A percentile compares a stretch with the other conserved stretches of the same genome.
phyloP scores from a whole-genome alignment of 2,888 invertebrate genomes.

The Anorthoa munda region DNA sequence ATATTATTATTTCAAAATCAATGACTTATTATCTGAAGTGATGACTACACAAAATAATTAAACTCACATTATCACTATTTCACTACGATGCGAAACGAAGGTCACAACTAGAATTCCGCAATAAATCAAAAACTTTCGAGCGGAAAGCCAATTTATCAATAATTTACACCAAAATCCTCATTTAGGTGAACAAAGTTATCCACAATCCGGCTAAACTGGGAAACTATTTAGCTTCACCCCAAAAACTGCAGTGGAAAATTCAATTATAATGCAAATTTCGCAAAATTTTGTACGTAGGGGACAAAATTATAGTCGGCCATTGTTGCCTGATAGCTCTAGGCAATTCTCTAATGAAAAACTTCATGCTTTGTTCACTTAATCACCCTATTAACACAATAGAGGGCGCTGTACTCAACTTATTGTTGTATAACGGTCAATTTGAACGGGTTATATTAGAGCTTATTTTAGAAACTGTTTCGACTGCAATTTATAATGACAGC shows the following conservation, averaged over 20 bases:
- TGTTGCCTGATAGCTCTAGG: slow-evolving; percentile 58
- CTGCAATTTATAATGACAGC: not conserved
- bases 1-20: too few species aligned
- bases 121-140: slow-evolving; percentile 23
- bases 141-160: slow-evolving; percentile 23
- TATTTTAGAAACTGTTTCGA: slow-evolving; percentile 19
- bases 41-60: not conserved
- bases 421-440: slow-evolving; percentile 54
- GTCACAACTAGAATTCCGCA: slow-evolving; percentile 18
- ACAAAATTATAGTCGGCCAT: slow-evolving; percentile 52
- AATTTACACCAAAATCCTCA: slow-evolving; percentile 27
- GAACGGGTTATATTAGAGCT: slow-evolving; percentile 19
- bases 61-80: not conserved
- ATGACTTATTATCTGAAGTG: too few species aligned
- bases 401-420: slow-evolving; percentile 61
- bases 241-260: slow-evolving; percentile 54
- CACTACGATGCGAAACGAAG: slow-evolving; percentile 7
- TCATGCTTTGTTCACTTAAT: slow-evolving; percentile 66
- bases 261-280: slow-evolving; percentile 57
- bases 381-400: slow-evolving; percentile 67
- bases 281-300: slow-evolving; percentile 38
- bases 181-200: slow-evolving; percentile 22
- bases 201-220: slow-evolving; percentile 9
- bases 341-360: slow-evolving; percentile 65
- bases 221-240: slow-evolving; percentile 28